Conservation (phyloP, 2,888 invertebrate genomes). For the Andrena bicolor region DNA sequence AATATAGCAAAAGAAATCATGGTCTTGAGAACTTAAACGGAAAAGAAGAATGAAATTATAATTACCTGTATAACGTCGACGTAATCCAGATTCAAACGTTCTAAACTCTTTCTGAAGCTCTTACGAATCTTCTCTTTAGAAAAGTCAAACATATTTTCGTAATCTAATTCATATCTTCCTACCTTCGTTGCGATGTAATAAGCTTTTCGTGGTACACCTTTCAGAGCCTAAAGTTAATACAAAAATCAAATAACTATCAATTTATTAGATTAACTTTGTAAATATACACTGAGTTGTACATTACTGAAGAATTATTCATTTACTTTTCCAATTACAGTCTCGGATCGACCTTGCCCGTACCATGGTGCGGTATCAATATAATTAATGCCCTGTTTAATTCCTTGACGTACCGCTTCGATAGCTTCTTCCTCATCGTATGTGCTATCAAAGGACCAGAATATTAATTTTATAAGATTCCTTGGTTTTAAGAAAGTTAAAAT, state of each 20-base stretch:
- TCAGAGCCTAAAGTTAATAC: slow-evolving; percentile 88
- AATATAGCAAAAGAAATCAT: not conserved
- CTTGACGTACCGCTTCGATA: slow-evolving; percentile 89
- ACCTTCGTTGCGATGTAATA: slow-evolving; percentile 97
- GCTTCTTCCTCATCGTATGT: slow-evolving; percentile 89
- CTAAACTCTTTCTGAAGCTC: slow-evolving; percentile 92
- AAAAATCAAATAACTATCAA: not conserved
- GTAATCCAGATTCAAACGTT: slow-evolving; percentile 91
- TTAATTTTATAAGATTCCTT: too few species aligned
- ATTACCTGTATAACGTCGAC: slow-evolving; percentile 95
- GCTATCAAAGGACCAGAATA: slow-evolving; percentile 83
- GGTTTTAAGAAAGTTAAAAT: too few species aligned
- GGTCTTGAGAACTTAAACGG: not conserved
- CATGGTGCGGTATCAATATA: slow-evolving; percentile 97
- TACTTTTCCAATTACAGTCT: slow-evolving; percentile 93
- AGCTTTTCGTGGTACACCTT: slow-evolving; percentile 91
- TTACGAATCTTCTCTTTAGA: slow-evolving; percentile 90
- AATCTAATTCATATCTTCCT: slow-evolving; percentile 91
- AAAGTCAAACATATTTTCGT: slow-evolving; percentile 94
- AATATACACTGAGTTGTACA: too few species aligned
- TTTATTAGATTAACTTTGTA: too few species aligned
- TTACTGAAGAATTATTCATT: not conserved
- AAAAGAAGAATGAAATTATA: not conserved
- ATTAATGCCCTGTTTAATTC: slow-evolving; percentile 93
- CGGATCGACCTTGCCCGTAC: slow-evolving; percentile 96